Conservation (phyloP, 2,888 invertebrate genomes). For the Ptychoptera contaminata region DNA sequence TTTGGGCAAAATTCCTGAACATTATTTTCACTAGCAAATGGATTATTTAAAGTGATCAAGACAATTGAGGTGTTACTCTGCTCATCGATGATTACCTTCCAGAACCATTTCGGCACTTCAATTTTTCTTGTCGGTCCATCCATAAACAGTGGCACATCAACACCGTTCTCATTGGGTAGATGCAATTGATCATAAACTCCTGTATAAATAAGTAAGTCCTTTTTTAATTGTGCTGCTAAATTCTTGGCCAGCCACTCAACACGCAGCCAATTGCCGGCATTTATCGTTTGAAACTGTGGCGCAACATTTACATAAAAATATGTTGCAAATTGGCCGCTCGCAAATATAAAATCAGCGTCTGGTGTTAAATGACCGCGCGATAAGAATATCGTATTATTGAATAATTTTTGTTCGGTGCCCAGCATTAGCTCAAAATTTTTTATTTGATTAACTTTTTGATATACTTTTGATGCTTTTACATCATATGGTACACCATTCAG, state of each 20-base stretch:
- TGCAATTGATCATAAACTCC: conserved; percentile 27
- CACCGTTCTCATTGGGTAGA: conserved; percentile 17
- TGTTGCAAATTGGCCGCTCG: conserved; percentile 29
- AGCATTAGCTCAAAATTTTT: conserved; percentile 18
- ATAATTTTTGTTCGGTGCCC: conserved; percentile 19
- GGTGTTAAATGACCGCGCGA: conserved; percentile 34
- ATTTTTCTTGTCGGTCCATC: conserved; percentile 24
- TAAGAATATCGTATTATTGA: conserved; percentile 21
- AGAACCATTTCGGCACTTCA: conserved; percentile 32
- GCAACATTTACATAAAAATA: conserved; percentile 33
- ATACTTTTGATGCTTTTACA: conserved; percentile 15
- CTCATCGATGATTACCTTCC: conserved; percentile 33
- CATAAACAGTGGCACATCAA: conserved; percentile 12
- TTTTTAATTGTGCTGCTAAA: conserved; percentile 19
- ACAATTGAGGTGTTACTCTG: conserved; percentile 28
- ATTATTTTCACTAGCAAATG: conserved; percentile 14
- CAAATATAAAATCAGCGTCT: conserved; percentile 32
- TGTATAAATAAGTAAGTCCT: conserved; percentile 27
- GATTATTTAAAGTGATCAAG: conserved; percentile 36
- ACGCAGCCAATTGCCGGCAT: conserved; percentile 32
- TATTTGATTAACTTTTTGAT: conserved; percentile 21
- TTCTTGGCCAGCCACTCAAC: conserved; percentile 28
- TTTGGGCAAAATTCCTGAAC: conserved; percentile 15
- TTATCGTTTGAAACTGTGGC: conserved; percentile 34
- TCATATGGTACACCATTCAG: conserved; percentile 16